phyloP scores from a whole-genome alignment of 2,113 vertebrate species.

The Eurystomus gularis region DNA sequence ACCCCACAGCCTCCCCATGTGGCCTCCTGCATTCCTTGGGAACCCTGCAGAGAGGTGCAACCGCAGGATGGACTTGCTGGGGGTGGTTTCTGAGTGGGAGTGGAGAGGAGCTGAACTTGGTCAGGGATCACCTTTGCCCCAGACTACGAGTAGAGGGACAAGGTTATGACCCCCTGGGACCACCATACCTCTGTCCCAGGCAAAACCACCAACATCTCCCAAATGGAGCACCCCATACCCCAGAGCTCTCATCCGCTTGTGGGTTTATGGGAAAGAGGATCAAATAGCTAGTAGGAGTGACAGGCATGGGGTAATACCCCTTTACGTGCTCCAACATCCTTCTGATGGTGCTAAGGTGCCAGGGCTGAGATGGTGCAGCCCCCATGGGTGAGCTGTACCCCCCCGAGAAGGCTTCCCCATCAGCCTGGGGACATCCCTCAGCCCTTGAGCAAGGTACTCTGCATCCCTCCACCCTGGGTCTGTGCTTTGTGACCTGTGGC shows the following conservation, averaged over 20 bases:
- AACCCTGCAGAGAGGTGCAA: rapidly evolving
- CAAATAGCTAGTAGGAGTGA: background rate
- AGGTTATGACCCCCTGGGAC: background rate
- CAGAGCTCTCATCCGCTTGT: background rate
- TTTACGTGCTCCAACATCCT: background rate
- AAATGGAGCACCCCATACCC: background rate
- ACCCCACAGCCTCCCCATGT: background rate
- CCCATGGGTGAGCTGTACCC: rapidly evolving
- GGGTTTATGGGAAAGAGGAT: background rate
- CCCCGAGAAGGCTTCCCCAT: background rate
- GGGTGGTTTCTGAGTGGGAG: background rate
- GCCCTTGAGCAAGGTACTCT: rapidly evolving
- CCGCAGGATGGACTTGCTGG: background rate
- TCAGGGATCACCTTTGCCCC: background rate
- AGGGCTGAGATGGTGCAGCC: background rate
- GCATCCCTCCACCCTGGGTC: background rate
- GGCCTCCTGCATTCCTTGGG: background rate
- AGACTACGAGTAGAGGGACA: background rate
- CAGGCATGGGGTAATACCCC: background rate
- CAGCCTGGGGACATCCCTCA: background rate
- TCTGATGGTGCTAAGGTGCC: background rate
- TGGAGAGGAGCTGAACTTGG: rapidly evolving
- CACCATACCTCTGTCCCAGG: background rate
- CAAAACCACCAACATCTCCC: background rate
- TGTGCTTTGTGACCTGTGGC: background rate